These are phyloP conservation scores for Ptychadena robeensis DNA, from an alignment of 2,797 vertebrate genomes.

Conservation along the genomic window DNA sequence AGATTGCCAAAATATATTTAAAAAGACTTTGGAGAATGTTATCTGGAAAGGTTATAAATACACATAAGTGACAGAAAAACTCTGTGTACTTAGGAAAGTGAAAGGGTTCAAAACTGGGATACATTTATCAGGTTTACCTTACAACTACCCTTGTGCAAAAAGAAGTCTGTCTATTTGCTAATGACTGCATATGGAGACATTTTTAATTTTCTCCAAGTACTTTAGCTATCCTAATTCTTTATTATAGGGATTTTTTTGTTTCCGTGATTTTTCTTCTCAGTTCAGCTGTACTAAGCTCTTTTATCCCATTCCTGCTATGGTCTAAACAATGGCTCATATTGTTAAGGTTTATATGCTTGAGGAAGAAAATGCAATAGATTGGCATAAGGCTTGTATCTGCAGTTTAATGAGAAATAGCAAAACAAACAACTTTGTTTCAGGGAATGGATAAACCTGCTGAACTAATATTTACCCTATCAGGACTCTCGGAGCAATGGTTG, in stretches of 20 bases:
- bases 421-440: not conserved
- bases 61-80: too few relatives aligned
- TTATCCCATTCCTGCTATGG: constrained; percentile 1
- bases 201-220: not conserved
- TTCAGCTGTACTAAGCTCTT: not conserved
- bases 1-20: too few relatives aligned
- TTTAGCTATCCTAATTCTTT: not conserved
- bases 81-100: too few relatives aligned
- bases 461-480: not conserved
- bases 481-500: not conserved
- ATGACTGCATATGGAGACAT: not conserved
- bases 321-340: constrained; percentile 41
- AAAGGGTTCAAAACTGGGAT: not conserved
- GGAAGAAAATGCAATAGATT: constrained; percentile 45
- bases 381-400: constrained; percentile 13
- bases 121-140: not conserved
- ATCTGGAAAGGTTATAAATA: too few relatives aligned
- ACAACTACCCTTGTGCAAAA: too few relatives aligned
- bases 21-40: too few relatives aligned
- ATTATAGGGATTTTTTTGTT: not conserved
- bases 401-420: constrained; percentile 7
- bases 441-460: not conserved
- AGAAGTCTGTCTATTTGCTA: too few relatives aligned
- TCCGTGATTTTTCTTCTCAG: not conserved
- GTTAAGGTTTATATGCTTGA: constrained; percentile 40